Percentiles rank a stretch among this genome's conserved stretches.
Evolutionary conservation across 2,113 vertebrate species (phyloP).

Genomic region (Hydrolagus affinis): DNA sequence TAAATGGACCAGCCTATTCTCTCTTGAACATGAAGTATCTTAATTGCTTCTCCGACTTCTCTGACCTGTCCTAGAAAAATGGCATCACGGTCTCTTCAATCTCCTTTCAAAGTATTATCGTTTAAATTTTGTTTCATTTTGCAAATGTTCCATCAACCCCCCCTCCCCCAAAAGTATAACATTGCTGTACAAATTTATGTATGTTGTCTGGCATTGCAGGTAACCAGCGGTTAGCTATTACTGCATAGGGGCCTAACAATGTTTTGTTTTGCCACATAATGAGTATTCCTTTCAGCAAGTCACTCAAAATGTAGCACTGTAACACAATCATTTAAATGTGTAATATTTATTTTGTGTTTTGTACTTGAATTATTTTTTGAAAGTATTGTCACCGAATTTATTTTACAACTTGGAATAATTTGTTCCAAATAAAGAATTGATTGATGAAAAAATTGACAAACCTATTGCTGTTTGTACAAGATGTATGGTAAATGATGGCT

Average conservation of each 20-base stretch:
- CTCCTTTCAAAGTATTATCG: neutral
- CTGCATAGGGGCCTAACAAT: neutral
- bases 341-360: neutral
- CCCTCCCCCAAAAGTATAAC: neutral
- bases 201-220: neutral
- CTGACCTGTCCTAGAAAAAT: neutral
- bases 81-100: neutral
- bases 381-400: too few species aligned
- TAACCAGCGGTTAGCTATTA: neutral
- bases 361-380: neutral
- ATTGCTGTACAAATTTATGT: neutral
- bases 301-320: neutral
- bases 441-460: neutral
- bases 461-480: constrained; percentile 33
- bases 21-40: neutral
- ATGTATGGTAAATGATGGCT: constrained; percentile 21
- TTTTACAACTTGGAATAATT: too few species aligned
- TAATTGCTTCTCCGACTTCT: neutral
- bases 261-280: neutral
- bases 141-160: neutral
- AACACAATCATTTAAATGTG: neutral
- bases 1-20: neutral
- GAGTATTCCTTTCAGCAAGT: neutral
- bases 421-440: neutral
- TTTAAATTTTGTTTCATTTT: neutral